A percentile compares a stretch with the other conserved stretches of the same genome.
Conservation (phyloP, 2,113 vertebrate species). For the Tympanuchus pallidicinctus region DNA sequence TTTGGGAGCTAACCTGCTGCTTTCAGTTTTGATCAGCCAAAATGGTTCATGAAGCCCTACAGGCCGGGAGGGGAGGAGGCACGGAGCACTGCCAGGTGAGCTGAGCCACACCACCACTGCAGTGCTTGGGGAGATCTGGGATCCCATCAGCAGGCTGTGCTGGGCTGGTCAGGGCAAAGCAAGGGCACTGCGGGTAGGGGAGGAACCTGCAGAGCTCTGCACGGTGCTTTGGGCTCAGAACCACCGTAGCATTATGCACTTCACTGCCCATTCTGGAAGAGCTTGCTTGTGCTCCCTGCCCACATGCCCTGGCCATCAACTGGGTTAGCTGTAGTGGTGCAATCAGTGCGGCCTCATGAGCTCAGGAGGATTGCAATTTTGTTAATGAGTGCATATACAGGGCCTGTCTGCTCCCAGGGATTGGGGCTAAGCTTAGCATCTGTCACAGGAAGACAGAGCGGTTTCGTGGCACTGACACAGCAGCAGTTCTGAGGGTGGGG, state of each 20-base stretch:
- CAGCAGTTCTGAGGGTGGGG: neutral
- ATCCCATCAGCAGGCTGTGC: neutral
- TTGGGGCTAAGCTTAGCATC: constrained; percentile 55
- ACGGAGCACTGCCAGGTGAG: neutral
- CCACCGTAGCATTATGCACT: neutral
- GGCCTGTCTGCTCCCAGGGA: neutral
- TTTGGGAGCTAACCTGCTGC: neutral
- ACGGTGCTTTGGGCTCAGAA: neutral
- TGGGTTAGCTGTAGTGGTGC: neutral
- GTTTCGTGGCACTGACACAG: neutral
- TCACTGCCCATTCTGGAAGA: neutral
- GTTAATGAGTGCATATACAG: neutral
- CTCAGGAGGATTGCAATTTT: constrained; percentile 24
- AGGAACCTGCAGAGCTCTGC: neutral
- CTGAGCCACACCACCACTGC: neutral
- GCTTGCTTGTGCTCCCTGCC: accelerated
- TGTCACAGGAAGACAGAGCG: constrained; percentile 16
- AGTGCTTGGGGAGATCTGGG: neutral
- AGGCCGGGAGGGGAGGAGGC: neutral
- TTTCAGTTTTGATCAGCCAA: neutral
- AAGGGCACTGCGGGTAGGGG: neutral
- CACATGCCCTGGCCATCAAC: neutral
- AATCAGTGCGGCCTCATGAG: constrained; percentile 26
- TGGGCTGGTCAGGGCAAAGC: neutral
- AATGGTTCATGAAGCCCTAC: neutral